Percentiles rank a stretch among this genome's conserved stretches.
Conservation (phyloP, 2,113 vertebrate species). For the human region GRCh38 chr4:94581501-94582000, state of each 20-base stretch:
- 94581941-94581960: background rate
- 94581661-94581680: conserved; percentile 12
- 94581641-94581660: background rate
- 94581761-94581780: background rate
- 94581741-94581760: background rate
- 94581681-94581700: conserved; percentile 20
- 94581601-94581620: background rate
- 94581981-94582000: background rate
- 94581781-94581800: background rate
- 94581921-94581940: background rate
- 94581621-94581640: background rate
- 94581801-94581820: background rate
- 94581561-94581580: background rate
- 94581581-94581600: background rate
- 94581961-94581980: background rate
- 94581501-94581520: background rate
- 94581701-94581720: background rate
- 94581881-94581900: background rate
- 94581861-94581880: background rate
- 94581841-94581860: background rate
- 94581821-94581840: background rate
- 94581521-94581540: background rate
- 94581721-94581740: background rate
- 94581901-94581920: background rate
- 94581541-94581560: background rate